These are phyloP conservation scores for Cassiopea andromeda DNA, from an alignment of 30 jellyfish, hydroid and myxozoan species.

Conservation along the genomic window DNA sequence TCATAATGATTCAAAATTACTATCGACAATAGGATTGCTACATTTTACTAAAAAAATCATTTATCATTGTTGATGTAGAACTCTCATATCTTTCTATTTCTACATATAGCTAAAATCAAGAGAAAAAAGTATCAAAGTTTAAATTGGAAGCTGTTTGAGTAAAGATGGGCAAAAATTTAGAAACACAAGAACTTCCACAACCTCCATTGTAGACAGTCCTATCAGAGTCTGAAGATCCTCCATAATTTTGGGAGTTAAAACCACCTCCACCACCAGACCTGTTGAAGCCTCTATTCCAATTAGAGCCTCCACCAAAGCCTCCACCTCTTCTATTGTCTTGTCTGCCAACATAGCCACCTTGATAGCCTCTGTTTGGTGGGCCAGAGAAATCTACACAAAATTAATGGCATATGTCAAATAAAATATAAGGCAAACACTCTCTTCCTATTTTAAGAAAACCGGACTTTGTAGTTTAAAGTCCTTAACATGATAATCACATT, in stretches of 20 bases:
- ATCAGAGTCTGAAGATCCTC: conserved; percentile 64
- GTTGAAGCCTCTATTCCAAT: conserved; percentile 53
- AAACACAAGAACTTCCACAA: not conserved
- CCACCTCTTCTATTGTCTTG: conserved; percentile 88
- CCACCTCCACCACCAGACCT: conserved; percentile 57
- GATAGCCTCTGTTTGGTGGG: conserved; percentile 62
- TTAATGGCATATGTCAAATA: not conserved
- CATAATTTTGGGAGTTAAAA: conserved; percentile 37
- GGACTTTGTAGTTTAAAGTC: too few relatives aligned
- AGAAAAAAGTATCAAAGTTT: not conserved
- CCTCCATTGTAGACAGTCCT: conserved; percentile 69
- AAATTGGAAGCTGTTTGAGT: not conserved
- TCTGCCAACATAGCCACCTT: conserved; percentile 74
- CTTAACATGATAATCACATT: too few relatives aligned
- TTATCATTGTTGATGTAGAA: too few relatives aligned
- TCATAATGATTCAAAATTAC: too few relatives aligned
- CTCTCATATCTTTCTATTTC: too few relatives aligned
- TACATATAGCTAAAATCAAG: too few relatives aligned
- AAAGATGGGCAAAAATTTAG: not conserved
- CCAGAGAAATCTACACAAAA: conserved; percentile 58
- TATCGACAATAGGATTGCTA: too few relatives aligned
- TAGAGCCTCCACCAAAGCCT: conserved; percentile 87
- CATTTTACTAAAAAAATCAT: too few relatives aligned
- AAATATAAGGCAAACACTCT: too few relatives aligned
- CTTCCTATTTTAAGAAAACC: too few relatives aligned